Evolutionary conservation across 2,113 vertebrate genomes (phyloP), one percentile per base, ranked within the genome.

Genomic region (Chinchilla lanigera): DNA sequence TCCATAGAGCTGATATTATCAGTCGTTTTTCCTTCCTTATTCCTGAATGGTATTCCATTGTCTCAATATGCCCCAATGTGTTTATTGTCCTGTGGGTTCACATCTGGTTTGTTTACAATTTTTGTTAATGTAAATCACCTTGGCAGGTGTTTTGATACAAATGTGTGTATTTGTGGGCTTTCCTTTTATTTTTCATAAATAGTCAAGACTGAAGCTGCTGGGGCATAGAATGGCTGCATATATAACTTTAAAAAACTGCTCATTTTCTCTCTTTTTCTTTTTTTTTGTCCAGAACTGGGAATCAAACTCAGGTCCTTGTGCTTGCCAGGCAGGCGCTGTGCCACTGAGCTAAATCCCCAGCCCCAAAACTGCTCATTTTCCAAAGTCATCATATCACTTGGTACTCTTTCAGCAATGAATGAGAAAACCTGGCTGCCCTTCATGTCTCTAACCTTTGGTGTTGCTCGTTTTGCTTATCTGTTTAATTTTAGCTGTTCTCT

Each of bases 401-500:
- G 84, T 61, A 33, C 12, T 92, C 26, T 20, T 44, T n/a, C 20
- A 84, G 14, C 47, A 81, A 5, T 19, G 20, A 33, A 47, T 52
- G 33, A 65, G 17, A 71, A 35, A 85, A 44, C 5, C 47, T 41
- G 84, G 26, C 33, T 85, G 13, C 8, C 94, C 44, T 75, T 56
- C 6, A 30, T 47, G 19, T 73, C 65, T 56, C 11, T 35, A 92
- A 3, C 9, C 26, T 75, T 86, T 91, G 52, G 11, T 77, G 69
- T 47, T 82, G 78, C 33, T 71, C 33, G 7, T 86, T 93, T 90
- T 6, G 85, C 47, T 86, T 82, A 52, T 82, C 61, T 33, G 80
- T 92, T 88, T 54, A 77, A 56, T 86, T 93, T 78, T 35, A 89
- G 65, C n/a, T 30, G 50, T 77, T 82, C 47, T 91, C 14, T 82